These are phyloP conservation scores for Sebastes paucispinis DNA, from an alignment of 2,797 vertebrate genomes.

Conservation along the genomic window DNA sequence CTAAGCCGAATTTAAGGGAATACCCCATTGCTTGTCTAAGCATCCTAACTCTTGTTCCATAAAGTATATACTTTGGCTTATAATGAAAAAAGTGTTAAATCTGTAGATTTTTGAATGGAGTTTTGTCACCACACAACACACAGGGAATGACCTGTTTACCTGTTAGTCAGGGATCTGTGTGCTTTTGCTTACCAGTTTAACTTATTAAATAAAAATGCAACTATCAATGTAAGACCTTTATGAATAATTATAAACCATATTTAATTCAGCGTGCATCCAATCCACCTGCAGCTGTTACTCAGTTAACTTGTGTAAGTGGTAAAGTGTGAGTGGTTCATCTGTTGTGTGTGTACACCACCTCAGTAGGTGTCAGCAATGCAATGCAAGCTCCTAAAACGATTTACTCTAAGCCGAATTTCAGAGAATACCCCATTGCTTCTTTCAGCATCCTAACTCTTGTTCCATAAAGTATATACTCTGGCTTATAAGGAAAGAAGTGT, in stretches of 20 bases:
- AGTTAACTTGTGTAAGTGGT: not conserved
- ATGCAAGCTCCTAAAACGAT: too few relatives aligned
- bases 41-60: not conserved
- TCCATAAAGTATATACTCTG: rapidly evolving
- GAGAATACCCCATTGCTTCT: not conserved
- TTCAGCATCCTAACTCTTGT: not conserved
- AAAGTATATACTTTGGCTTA: rapidly evolving
- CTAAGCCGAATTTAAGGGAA: not conserved
- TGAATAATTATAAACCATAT: not conserved
- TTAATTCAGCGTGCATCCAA: not conserved
- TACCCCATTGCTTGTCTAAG: not conserved
- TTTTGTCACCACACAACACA: not conserved
- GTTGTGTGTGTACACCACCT: not conserved
- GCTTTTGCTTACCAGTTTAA: not conserved
- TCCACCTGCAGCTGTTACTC: not conserved
- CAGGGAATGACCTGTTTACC: slow-evolving; percentile 75
- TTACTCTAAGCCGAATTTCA: not conserved
- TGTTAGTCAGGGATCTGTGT: slow-evolving; percentile 26
- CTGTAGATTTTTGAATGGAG: not conserved
- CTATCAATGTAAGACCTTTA: not conserved
- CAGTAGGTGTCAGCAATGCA: not conserved
- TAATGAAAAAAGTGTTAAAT: not conserved
- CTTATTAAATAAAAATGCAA: not conserved
- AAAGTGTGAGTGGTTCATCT: not conserved
- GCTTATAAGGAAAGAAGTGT: not conserved